Percentiles rank a stretch among this genome's conserved stretches.
These are phyloP conservation scores for Dolichopus griseipennis DNA, from an alignment of 2,888 invertebrate genomes.

Conservation along the genomic window DNA sequence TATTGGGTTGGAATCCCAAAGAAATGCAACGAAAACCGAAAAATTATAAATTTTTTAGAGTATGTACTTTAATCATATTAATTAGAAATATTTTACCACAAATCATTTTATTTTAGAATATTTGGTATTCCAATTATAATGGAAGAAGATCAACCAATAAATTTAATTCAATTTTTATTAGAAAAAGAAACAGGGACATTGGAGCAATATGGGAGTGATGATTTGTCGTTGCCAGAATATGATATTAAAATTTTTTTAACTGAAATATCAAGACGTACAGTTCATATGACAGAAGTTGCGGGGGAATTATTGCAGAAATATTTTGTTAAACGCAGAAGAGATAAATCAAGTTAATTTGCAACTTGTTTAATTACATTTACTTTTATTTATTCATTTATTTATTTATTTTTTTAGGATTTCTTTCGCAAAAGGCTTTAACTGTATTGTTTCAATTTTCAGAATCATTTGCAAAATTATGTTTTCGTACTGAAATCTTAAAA, in stretches of 20 bases:
- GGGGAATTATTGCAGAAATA: constrained; percentile 42
- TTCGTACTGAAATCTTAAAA: constrained; percentile 33
- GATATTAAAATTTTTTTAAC: constrained; percentile 33
- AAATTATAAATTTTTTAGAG: constrained; percentile 36
- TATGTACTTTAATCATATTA: constrained; percentile 22
- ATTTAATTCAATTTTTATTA: constrained; percentile 33
- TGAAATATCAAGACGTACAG: constrained; percentile 28
- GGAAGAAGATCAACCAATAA: constrained; percentile 28
- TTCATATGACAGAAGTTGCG: constrained; percentile 32
- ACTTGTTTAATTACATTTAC: background rate
- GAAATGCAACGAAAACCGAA: constrained; percentile 30
- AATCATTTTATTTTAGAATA: constrained; percentile 27
- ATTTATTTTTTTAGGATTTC: constrained; percentile 28
- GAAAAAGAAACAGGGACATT: constrained; percentile 25
- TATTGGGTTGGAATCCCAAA: constrained; percentile 33
- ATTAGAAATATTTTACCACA: background rate
- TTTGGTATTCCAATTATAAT: constrained; percentile 40
- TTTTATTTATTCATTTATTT: background rate
- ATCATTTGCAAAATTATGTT: constrained; percentile 37
- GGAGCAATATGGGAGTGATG: constrained; percentile 26
- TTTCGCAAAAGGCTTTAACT: constrained; percentile 33
- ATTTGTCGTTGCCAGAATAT: constrained; percentile 30
- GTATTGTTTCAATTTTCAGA: constrained; percentile 37
- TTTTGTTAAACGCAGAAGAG: constrained; percentile 41
- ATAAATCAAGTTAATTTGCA: constrained; percentile 34